Base-by-base conservation (phyloP, 2,888 invertebrate genomes). In the Eupithecia vulgata region DNA sequence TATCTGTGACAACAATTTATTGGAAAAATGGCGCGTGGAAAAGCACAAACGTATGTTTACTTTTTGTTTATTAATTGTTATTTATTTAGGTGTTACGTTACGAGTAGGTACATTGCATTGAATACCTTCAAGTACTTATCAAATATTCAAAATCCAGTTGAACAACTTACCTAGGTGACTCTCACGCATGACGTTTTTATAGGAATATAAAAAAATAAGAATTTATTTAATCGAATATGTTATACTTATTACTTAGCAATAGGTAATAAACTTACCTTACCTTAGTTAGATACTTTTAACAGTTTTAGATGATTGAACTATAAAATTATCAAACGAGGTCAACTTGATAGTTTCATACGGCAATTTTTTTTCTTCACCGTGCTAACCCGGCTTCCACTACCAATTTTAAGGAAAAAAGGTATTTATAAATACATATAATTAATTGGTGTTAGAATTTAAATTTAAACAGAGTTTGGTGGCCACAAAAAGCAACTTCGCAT, bases 1-100 rank as follows among this genome's bases (percentile, higher is more conserved):
- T 80, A 81, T 80, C 82, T 86, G 86, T 83, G 87, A 83, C 78
- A 70, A 67, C 73, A 83, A 69, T 78, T 81, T 76, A 77, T 77
- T 76, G 82, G 85, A 87, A 84, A 86, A 84, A 92, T 92, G 92
- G 88, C 87, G 72, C 86, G 92, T 80, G 89, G 87, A 85, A 91
- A 91, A 79, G 88, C 78, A 81, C 90, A 90, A 87, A 87, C 85
- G 92, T 90, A 90, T 83, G 91, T 90, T 82, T 82, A 77, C 66
- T 83, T 52, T 57, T 25, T 57, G 21, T 57, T 5, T 25, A 35
- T 81, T 79, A 70, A 69, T 81, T 77, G 45, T 72, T 62, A 62
- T 40, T 40, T 65, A 65, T 40, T 65, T 40, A 65, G 65, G 65
- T 65, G 65, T n/a, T 65, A 37, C 12, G 10, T 37, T 37, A 35